phyloP scores from a whole-genome alignment of 2,888 invertebrate genomes.

The Polydesmus complanatus region DNA sequence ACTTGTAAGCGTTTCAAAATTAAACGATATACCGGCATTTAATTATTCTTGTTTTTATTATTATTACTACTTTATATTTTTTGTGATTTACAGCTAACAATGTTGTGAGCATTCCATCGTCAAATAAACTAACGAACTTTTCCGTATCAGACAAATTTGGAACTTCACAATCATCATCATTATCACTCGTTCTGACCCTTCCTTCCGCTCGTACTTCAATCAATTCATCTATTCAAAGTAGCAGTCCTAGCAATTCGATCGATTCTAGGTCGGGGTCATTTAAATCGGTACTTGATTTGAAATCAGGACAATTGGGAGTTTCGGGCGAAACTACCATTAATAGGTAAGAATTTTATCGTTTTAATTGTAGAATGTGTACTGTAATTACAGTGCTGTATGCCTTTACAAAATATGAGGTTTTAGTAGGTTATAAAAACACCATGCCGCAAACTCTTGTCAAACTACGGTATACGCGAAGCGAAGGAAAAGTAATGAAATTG shows the following conservation, averaged over 20 bases:
- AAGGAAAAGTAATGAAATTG: too few species aligned
- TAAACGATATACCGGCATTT: too few species aligned
- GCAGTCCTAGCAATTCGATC: conserved; percentile 15
- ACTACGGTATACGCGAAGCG: too few species aligned
- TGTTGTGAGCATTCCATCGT: conserved; percentile 12
- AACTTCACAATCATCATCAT: conserved; percentile 10
- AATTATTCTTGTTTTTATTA: too few species aligned
- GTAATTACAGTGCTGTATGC: background rate
- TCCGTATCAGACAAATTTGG: conserved; percentile 5
- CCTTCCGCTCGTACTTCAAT: conserved; percentile 9
- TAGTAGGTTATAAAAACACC: too few species aligned
- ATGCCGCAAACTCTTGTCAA: too few species aligned
- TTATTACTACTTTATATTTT: too few species aligned
- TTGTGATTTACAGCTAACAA: background rate
- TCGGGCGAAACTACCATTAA: background rate
- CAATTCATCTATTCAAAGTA: conserved; percentile 8
- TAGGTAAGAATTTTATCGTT: background rate
- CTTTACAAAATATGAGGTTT: too few species aligned
- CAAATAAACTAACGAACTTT: conserved; percentile 9
- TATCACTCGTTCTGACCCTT: conserved; percentile 12
- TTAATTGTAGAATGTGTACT: background rate
- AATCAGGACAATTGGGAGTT: conserved; percentile 10
- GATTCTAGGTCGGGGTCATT: conserved; percentile 14
- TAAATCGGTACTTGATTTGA: conserved; percentile 13
- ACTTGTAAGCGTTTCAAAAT: background rate